phyloP scores from a whole-genome alignment of 2,797 vertebrate species.

The Schizopygopsis pylzovi region DNA sequence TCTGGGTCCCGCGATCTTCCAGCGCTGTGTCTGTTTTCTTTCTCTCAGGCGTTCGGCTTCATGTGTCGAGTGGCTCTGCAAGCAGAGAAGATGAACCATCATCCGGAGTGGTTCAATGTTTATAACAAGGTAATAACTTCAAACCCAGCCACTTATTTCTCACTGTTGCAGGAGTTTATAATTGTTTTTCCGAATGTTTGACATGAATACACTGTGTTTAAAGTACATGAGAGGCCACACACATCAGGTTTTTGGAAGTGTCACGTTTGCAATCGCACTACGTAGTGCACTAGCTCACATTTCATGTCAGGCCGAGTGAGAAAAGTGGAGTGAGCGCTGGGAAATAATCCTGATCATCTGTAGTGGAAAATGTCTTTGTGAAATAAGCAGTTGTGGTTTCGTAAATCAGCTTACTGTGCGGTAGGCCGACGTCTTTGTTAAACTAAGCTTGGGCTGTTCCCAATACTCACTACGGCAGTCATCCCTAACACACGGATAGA shows the following conservation, averaged over 20 bases:
- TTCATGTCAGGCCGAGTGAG: conserved; percentile 16
- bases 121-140: conserved; percentile 91
- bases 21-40: conserved; percentile 13
- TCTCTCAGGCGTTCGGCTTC: conserved; percentile 91
- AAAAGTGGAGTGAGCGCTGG: conserved; percentile 48
- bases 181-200: conserved; percentile 37
- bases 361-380: conserved; percentile 64
- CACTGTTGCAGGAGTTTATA: conserved; percentile 39
- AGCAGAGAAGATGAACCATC: conserved; percentile 98
- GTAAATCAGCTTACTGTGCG: conserved; percentile 69
- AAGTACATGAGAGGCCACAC: conserved; percentile 44
- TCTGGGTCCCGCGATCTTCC: background rate
- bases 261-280: background rate
- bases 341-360: conserved; percentile 67
- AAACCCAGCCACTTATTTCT: conserved; percentile 1
- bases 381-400: conserved; percentile 69
- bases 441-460: background rate
- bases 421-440: background rate
- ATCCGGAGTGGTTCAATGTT: conserved; percentile 97
- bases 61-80: conserved; percentile 94
- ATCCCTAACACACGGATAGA: background rate
- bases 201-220: conserved; percentile 23
- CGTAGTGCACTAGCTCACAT: background rate
- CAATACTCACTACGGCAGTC: background rate
- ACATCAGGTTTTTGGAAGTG: conserved; percentile 17